Evolutionary conservation across 2,888 invertebrate genomes (phyloP).

Genomic region (Neoitamus cyanurus): DNA sequence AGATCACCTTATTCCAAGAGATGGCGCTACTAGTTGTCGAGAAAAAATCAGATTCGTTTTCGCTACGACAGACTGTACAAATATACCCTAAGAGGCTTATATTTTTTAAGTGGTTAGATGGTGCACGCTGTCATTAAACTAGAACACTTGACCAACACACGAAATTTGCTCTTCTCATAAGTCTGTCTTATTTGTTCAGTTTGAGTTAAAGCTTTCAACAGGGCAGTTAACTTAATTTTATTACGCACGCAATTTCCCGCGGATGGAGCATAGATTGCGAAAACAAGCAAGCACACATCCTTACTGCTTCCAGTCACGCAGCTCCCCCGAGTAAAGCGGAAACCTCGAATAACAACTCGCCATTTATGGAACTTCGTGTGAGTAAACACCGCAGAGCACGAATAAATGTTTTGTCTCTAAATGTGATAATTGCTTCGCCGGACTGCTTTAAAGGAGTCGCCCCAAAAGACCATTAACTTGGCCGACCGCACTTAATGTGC

Average conservation of each 20-base stretch:
- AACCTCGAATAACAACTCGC: not conserved
- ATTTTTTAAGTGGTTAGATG: no score
- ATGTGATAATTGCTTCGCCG: not conserved
- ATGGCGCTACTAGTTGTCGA: no score
- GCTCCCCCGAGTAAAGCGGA: not conserved
- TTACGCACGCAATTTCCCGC: not conserved
- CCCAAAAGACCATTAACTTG: not conserved
- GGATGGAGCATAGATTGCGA: not conserved
- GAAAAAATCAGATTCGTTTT: no score
- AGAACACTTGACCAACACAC: no score
- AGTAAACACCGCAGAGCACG: not conserved
- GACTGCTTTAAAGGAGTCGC: not conserved
- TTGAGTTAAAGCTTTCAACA: not conserved
- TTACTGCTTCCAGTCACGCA: not conserved
- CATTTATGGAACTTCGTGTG: not conserved
- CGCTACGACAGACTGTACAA: no score
- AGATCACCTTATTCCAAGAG: no score
- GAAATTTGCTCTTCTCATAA: not conserved
- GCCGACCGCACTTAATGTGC: not conserved
- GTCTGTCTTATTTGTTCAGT: not conserved
- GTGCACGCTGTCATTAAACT: no score
- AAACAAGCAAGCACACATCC: not conserved
- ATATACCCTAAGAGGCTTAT: no score
- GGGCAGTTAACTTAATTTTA: not conserved
- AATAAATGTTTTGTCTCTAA: not conserved